phyloP scores from a whole-genome alignment of 1,140 invertebrate genomes.

The Goniozus legneri region DNA sequence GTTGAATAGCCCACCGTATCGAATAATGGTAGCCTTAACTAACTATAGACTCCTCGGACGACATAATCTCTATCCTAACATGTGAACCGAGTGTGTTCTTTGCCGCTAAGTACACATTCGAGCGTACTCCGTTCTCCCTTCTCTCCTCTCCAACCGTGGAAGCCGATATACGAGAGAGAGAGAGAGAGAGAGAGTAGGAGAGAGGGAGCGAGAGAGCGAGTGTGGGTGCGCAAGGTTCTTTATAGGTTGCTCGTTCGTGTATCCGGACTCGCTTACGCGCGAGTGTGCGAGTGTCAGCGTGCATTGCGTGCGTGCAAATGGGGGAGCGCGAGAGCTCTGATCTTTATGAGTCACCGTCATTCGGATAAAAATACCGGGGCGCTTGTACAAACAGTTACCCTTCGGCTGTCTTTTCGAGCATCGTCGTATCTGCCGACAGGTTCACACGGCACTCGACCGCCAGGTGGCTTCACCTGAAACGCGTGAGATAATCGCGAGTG shows the following conservation, averaged over 20 bases:
- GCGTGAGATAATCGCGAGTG: conserved; percentile 2
- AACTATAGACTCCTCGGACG: conserved; percentile 39
- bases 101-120: conserved; percentile 40
- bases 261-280: neutral
- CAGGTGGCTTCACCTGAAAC: conserved; percentile 32
- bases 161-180: no score
- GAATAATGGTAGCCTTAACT: conserved; percentile 39
- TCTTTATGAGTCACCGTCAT: conserved; percentile 42
- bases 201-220: conserved; percentile 10
- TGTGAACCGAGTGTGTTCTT: conserved; percentile 30
- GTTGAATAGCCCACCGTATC: conserved; percentile 16
- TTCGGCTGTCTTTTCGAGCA: conserved; percentile 29
- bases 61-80: conserved; percentile 40
- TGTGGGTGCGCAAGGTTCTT: neutral
- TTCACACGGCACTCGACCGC: conserved; percentile 32
- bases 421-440: conserved; percentile 22
- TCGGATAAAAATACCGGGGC: conserved; percentile 40
- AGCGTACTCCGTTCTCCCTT: conserved; percentile 8
- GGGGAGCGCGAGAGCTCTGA: conserved; percentile 25
- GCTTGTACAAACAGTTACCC: conserved; percentile 43
- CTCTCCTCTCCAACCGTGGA: neutral
- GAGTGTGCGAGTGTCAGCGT: conserved; percentile 2
- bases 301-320: no score
- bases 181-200: neutral
- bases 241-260: no score